Conservation (phyloP, 2,888 invertebrate genomes). For the Diogma glabrata region DNA sequence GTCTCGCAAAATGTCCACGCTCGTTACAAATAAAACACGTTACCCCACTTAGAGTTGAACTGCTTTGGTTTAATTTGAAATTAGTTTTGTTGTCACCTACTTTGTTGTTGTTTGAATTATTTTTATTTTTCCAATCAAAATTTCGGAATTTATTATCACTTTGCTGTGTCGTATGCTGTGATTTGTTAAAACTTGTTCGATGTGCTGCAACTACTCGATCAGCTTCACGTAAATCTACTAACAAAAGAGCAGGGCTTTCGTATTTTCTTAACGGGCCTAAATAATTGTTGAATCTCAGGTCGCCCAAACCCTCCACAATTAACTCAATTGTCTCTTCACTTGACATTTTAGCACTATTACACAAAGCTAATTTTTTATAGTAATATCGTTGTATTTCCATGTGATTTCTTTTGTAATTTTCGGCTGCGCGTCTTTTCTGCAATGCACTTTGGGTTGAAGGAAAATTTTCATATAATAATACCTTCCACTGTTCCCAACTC, state of each 20-base stretch:
- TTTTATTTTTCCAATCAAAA: neutral
- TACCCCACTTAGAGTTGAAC: too few species aligned
- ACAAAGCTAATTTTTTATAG: neutral
- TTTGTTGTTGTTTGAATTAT: too few species aligned
- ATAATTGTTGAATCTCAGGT: neutral
- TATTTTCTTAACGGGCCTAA: neutral
- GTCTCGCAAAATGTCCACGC: too few species aligned
- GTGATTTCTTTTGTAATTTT: neutral
- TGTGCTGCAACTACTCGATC: neutral
- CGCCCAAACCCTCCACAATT: neutral
- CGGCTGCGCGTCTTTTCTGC: neutral
- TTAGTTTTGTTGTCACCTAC: too few species aligned
- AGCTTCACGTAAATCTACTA: neutral
- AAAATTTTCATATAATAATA: neutral
- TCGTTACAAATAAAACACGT: too few species aligned
- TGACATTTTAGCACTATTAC: neutral
- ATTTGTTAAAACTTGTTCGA: neutral
- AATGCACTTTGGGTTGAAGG: too few species aligned
- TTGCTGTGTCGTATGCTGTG: neutral
- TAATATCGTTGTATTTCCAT: neutral
- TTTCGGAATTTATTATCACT: neutral
- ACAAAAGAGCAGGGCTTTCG: neutral
- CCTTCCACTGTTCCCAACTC: neutral
- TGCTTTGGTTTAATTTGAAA: too few species aligned
- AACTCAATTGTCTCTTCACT: neutral